Conservation (phyloP, 2,797 vertebrate species). For the Anas bahamensis region DNA sequence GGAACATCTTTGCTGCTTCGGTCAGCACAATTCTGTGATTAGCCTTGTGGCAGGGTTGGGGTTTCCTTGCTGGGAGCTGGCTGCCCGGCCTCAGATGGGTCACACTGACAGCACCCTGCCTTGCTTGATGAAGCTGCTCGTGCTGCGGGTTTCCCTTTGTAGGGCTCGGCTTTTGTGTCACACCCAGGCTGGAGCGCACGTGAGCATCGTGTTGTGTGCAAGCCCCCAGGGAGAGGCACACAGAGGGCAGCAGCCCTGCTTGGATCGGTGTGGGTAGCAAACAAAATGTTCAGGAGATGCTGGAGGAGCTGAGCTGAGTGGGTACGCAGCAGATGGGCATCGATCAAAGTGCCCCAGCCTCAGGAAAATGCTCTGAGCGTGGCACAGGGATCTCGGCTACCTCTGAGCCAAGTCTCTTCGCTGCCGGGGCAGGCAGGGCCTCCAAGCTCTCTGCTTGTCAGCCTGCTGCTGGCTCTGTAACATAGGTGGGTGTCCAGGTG, state of each 20-base stretch:
- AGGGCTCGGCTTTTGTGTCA: not conserved
- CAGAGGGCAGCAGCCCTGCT: not conserved
- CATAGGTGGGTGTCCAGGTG: not conserved
- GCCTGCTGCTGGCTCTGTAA: not conserved
- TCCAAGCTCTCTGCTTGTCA: not conserved
- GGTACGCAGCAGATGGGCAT: not conserved
- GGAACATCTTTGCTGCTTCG: not conserved
- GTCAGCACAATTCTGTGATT: not conserved
- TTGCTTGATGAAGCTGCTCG: rapidly evolving
- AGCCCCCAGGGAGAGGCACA: too few species aligned
- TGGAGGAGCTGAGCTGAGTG: not conserved
- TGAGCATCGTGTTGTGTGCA: not conserved
- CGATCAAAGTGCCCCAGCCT: not conserved
- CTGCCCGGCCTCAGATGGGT: rapidly evolving
- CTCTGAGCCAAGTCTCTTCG: too few species aligned
- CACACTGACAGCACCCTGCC: not conserved
- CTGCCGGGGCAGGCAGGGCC: not conserved
- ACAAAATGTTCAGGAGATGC: not conserved
- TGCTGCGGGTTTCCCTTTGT: not conserved
- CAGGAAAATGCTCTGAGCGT: not conserved
- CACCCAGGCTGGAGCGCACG: rapidly evolving
- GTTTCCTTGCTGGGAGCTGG: rapidly evolving
- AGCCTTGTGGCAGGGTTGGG: not conserved
- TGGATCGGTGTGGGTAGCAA: not conserved
- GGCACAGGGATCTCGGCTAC: not conserved